A percentile compares a stretch with the other conserved stretches of the same genome.
These are phyloP conservation scores for Leptinotarsa haldemani DNA, from an alignment of 2,888 invertebrate genomes.

Conservation along the genomic window DNA sequence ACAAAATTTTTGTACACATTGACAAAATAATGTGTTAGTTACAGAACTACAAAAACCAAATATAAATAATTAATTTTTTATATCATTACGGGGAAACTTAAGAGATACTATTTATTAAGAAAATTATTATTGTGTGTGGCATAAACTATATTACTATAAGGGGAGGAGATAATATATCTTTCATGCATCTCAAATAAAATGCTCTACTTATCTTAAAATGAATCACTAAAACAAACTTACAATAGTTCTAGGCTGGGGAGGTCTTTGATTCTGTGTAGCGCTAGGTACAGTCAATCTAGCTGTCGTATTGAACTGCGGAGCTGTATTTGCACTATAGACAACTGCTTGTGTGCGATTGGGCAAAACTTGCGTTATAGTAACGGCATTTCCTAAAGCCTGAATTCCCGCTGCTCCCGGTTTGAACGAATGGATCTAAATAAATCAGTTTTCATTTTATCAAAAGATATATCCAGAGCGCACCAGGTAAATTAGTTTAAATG, in stretches of 20 bases:
- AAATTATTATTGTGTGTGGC: too few species aligned
- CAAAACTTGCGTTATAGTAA: conserved; percentile 63
- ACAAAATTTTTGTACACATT: too few species aligned
- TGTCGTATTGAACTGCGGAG: conserved; percentile 56
- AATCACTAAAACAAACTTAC: conserved; percentile 47
- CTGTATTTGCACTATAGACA: conserved; percentile 61
- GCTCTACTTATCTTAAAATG: too few species aligned
- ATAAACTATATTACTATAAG: too few species aligned
- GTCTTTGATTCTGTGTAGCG: conserved; percentile 53
- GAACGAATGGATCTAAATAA: conserved; percentile 56
- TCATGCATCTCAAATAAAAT: too few species aligned
- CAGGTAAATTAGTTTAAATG: too few species aligned
- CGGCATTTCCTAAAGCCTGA: conserved; percentile 61
- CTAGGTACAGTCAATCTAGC: conserved; percentile 61
- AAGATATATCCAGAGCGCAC: neutral
- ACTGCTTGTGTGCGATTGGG: conserved; percentile 64
- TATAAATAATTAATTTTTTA: too few species aligned
- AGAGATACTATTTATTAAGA: too few species aligned
- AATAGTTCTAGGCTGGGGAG: conserved; percentile 54
- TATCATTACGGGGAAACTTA: too few species aligned
- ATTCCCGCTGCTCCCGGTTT: conserved; percentile 60
- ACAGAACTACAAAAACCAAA: too few species aligned
- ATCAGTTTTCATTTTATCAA: conserved; percentile 21
- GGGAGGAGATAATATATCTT: too few species aligned
- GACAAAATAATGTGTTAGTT: too few species aligned